These are phyloP conservation scores for Canis aureus DNA, from an alignment of 2,113 vertebrate genomes.

Conservation along the genomic window DNA sequence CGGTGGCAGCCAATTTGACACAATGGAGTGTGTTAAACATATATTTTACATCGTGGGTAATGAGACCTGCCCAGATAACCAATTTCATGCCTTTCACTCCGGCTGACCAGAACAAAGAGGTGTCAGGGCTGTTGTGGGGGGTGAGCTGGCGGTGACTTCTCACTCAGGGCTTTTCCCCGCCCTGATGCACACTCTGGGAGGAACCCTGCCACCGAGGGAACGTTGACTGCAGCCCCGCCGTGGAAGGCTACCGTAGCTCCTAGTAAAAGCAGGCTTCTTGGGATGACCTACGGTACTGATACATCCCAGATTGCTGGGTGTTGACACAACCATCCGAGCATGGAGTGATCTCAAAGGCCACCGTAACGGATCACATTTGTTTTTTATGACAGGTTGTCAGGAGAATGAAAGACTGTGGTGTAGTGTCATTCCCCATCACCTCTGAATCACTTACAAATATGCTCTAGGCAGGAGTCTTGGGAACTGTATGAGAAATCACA, in stretches of 20 bases:
- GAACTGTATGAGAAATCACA: accelerated
- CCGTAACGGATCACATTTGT: background rate
- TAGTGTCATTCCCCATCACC: background rate
- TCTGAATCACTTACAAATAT: background rate
- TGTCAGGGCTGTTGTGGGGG: background rate
- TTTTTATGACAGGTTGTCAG: constrained; percentile 44
- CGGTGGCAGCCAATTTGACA: background rate
- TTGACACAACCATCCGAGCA: background rate
- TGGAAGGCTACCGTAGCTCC: background rate
- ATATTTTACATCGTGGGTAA: background rate
- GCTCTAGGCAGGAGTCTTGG: background rate
- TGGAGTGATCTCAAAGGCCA: background rate
- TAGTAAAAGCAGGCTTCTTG: background rate
- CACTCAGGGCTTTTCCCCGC: background rate
- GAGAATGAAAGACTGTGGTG: background rate
- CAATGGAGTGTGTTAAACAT: background rate
- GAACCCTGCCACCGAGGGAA: background rate
- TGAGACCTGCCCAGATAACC: background rate
- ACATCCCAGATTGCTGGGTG: background rate
- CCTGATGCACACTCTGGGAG: background rate
- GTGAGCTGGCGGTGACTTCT: background rate
- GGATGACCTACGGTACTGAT: background rate
- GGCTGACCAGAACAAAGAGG: background rate
- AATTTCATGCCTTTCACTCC: background rate
- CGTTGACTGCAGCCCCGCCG: accelerated